Evolutionary conservation across 2,113 vertebrate species (phyloP).

Genomic region (Thunnus thynnus): DNA sequence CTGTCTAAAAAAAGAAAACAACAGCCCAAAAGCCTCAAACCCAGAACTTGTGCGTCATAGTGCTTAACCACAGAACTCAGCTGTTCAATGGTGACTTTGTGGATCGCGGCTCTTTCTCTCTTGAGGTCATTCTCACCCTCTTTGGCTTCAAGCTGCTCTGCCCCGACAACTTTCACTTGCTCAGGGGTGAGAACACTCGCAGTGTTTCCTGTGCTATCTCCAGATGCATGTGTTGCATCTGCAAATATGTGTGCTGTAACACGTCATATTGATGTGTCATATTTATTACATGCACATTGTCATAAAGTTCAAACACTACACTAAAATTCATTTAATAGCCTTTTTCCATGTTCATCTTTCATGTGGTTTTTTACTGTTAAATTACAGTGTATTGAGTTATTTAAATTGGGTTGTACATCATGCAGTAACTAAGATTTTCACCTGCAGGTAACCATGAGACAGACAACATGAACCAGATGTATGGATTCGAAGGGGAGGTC

Average conservation of each 20-base stretch:
- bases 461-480: slow-evolving; percentile 99
- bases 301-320: neutral
- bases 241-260: neutral
- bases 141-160: slow-evolving; percentile 96
- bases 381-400: neutral
- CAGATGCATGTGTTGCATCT: neutral
- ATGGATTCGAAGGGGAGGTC: slow-evolving; percentile 95
- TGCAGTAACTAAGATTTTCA: neutral
- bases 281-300: neutral
- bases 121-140: slow-evolving; percentile 95
- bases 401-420: neutral
- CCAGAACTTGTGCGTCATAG: slow-evolving; percentile 25
- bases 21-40: neutral
- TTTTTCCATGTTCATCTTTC: neutral
- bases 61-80: slow-evolving; percentile 81
- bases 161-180: slow-evolving; percentile 91
- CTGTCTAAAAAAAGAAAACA: neutral
- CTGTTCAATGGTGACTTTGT: slow-evolving; percentile 97
- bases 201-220: neutral
- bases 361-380: neutral
- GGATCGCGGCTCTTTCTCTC: slow-evolving; percentile 94
- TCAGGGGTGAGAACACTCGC: slow-evolving; percentile 87
- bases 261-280: neutral
- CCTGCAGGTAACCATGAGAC: slow-evolving; percentile 95
- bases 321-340: neutral